Evolutionary conservation across 2,888 invertebrate genomes (phyloP), one percentile per base, ranked within the genome.

Genomic region (Zootermopsis nevadensis): DNA sequence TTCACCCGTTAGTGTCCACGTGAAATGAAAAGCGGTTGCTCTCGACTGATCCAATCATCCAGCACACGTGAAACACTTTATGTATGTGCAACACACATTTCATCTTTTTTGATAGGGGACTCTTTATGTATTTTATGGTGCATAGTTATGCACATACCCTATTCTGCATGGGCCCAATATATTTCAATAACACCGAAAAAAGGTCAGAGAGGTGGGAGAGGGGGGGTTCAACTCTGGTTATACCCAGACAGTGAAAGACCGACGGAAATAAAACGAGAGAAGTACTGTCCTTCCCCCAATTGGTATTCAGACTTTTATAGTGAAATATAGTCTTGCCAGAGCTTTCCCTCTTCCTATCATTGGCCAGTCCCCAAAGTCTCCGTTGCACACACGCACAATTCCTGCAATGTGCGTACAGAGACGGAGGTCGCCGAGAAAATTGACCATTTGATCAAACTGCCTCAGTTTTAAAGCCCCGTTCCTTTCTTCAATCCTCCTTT

Each of bases 361-460:
- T 79, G 79, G 60, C 79, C 55, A 60, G 22, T 55, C 79, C 31
- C 33, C 79, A 79, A 79, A 79, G 55, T 27, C 77, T 15, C 48
- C 22, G 55, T 19, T 55, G 22, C 55, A n/a, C 74, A 35, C 35
- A 30, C 48, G n/a, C 74, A 38, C 19, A 10, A 4, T 6, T 38
- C 33, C 8, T 4, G 74, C n/a, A 77, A 6, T 53, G 19, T 77
- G 77, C 53, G 48, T 42, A 31, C n/a, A 74, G 35, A 24, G 72
- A 33, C 3, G 24, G n/a, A 12, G 8, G 2, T 27, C 19, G 77
- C 38, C 38, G 35, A 66, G 83, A 81, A 83, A 83, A 83, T 80
- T 83, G 83, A 83, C 83, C 80, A 81, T 83, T 83, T 80, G 80
- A 38, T 72, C 72, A 81, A 83, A 83, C 80, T 83, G 83, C 83